A percentile compares a stretch with the other conserved stretches of the same genome.
Evolutionary conservation across 2,113 vertebrate genomes (phyloP).

Genomic region (Coptodon bakossiorum): DNA sequence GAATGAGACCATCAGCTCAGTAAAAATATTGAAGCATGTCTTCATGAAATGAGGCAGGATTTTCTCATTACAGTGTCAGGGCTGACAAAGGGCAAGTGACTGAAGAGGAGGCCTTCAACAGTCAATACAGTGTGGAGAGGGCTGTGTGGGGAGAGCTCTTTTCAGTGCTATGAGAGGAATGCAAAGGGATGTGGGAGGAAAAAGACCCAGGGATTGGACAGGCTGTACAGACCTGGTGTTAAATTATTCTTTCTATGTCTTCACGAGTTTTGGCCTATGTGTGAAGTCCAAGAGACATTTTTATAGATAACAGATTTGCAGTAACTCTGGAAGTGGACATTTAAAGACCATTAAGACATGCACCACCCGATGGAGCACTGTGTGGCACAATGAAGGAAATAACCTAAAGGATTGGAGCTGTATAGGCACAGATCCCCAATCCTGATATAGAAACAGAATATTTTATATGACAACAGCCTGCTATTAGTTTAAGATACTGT

Average conservation of each 20-base stretch:
- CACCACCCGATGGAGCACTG: not conserved
- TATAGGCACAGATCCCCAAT: not conserved
- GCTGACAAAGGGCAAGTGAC: constrained; percentile 19
- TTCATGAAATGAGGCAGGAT: constrained; percentile 16
- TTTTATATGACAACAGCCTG: not conserved
- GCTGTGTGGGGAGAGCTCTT: not conserved
- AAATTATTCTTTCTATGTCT: constrained; percentile 19
- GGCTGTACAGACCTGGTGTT: not conserved
- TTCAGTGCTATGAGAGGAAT: not conserved
- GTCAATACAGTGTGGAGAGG: not conserved
- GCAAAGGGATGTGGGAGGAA: not conserved
- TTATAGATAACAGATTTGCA: constrained; percentile 19
- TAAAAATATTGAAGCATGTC: constrained; percentile 1
- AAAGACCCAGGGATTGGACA: not conserved
- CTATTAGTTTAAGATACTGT: not conserved
- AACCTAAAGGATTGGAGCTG: not conserved
- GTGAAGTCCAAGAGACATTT: not conserved
- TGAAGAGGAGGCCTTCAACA: constrained; percentile 9
- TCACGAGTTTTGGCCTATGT: not conserved
- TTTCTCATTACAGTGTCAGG: constrained; percentile 20
- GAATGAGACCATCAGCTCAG: not conserved
- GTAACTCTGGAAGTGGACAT: constrained; percentile 9
- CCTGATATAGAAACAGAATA: not conserved
- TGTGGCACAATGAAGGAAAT: not conserved
- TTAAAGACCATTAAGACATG: constrained; percentile 3